Conservation (phyloP, 2,888 invertebrate genomes). For the Harpalus rubripes region DNA sequence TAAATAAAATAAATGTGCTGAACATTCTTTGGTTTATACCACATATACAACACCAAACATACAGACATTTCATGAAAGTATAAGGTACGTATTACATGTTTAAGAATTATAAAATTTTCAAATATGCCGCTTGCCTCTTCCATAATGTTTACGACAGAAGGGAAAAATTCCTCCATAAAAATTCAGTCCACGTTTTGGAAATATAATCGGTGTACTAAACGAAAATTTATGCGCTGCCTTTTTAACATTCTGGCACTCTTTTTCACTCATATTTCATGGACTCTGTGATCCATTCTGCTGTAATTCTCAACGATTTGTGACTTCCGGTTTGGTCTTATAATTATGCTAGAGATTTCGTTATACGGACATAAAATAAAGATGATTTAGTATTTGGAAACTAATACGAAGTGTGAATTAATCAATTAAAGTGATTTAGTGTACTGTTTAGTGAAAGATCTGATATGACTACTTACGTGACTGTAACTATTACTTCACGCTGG, state of each 20-base stretch:
- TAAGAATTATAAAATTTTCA: neutral
- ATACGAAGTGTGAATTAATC: neutral
- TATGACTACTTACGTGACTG: neutral
- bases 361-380: neutral
- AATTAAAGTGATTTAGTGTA: neutral
- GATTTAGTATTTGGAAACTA: neutral
- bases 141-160: slow-evolving; percentile 27
- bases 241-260: slow-evolving; percentile 59
- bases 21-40: neutral
- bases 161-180: slow-evolving; percentile 55
- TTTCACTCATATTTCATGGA: slow-evolving; percentile 55
- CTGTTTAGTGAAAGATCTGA: neutral
- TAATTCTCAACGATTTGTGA: neutral
- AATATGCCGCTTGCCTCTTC: neutral
- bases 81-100: neutral
- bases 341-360: neutral
- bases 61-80: neutral
- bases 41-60: neutral
- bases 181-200: slow-evolving; percentile 59
- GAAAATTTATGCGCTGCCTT: slow-evolving; percentile 59
- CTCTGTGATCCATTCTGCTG: slow-evolving; percentile 36
- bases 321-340: neutral
- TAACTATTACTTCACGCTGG: neutral
- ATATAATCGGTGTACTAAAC: slow-evolving; percentile 61
- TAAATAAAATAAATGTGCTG: neutral